Base-by-base conservation (phyloP, 2,113 vertebrate species). In the Microtus montanus region DNA sequence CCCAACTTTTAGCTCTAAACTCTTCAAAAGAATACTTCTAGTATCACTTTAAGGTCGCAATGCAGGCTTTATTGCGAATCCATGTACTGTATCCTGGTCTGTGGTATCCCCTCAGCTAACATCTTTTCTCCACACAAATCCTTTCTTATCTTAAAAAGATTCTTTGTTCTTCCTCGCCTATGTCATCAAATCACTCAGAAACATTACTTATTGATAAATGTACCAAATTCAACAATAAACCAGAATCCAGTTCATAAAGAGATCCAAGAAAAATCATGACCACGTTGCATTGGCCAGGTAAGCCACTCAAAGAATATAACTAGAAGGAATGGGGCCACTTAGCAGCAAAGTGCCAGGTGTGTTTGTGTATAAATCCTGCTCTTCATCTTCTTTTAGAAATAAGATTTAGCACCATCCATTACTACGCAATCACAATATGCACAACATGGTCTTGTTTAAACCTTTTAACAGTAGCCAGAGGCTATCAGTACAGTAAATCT, bases 391-490 rank as follows among this genome's bases (percentile, higher is more conserved):
- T 49, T 63, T 74, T 94, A 90, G 15, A 92, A 80, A 77, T n/a
- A 85, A 73, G 41, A 74, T 49, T 88, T 54, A 77, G 22, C 38
- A 63, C 28, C 92, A 77, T 61, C 87, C 61, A 78, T 70, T 71
- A 74, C 78, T 89, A 90, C 87, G 4, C 68, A 90, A 77, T 49
- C 49, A 79, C 63, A 89, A 44, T 87, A 71, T 70, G 11, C 47
- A 63, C 86, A 92, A 87, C 19, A 20, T 58, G 54, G 78, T 91
- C 63, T 96, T 5, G 24, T 89, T 95, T 95, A 93, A 92, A 94
- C 2, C 35, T 91, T 83, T 93, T 41, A 95, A 73, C n/a, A 84
- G 68, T 1, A 54, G 35, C 10, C 38, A 77, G 5, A 30, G 52
- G 24, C 77, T 91, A 54, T 74, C 77, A 33, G 5, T 11, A 49